phyloP scores from a whole-genome alignment of 2,113 vertebrate species.

The Rhineura floridana region DNA sequence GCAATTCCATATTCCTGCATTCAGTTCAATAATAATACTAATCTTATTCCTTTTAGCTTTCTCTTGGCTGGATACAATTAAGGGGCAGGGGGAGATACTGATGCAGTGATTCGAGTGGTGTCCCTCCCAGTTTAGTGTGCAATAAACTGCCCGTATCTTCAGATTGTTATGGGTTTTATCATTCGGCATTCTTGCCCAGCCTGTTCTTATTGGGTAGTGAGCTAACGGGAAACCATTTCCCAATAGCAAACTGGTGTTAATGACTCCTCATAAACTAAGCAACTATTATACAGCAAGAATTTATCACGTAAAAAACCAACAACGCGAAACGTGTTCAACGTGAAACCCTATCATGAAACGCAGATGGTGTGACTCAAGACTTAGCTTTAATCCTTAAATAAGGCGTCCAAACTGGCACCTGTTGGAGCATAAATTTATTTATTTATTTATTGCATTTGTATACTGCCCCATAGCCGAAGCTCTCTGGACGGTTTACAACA shows the following conservation, averaged over 20 bases:
- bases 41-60: background rate
- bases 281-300: background rate
- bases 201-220: background rate
- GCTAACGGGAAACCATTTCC: background rate
- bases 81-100: background rate
- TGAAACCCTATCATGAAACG: background rate
- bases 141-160: background rate
- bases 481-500: too few relatives aligned
- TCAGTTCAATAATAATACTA: background rate
- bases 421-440: too few relatives aligned
- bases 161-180: background rate
- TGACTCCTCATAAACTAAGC: background rate
- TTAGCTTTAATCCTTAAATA: background rate
- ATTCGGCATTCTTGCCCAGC: background rate
- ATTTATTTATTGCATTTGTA: too few relatives aligned
- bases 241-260: background rate
- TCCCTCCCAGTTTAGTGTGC: background rate
- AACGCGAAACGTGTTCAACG: too few relatives aligned
- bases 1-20: background rate
- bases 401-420: background rate
- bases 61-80: background rate
- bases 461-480: too few relatives aligned
- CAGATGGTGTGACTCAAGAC: background rate
- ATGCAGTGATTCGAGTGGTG: background rate
- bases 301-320: conserved; percentile 4